A percentile compares a stretch with the other conserved stretches of the same genome.
phyloP scores from a whole-genome alignment of 1,140 invertebrate species.

The Zaprionus africanus region DNA sequence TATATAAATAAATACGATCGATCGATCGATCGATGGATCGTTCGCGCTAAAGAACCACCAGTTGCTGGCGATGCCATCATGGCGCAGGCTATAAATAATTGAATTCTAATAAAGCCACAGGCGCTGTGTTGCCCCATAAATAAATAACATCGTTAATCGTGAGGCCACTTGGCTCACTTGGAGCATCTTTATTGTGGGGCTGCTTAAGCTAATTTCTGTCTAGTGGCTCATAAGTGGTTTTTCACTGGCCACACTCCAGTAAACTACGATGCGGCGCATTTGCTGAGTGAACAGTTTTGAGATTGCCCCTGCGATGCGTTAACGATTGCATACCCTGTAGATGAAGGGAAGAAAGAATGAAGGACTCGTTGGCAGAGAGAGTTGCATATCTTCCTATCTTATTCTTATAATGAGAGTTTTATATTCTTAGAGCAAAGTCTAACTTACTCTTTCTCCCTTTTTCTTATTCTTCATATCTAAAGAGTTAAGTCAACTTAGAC shows the following conservation, averaged over 20 bases:
- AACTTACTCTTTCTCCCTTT: too few relatives aligned
- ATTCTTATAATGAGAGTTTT: too few relatives aligned
- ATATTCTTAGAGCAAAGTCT: too few relatives aligned
- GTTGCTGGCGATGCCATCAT: conserved; percentile 27
- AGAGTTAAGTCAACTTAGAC: too few relatives aligned
- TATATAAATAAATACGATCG: conserved; percentile 57
- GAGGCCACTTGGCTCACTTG: background rate
- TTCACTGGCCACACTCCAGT: conserved; percentile 11
- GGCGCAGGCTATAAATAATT: conserved; percentile 53
- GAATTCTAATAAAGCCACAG: conserved; percentile 46
- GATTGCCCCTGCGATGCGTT: background rate
- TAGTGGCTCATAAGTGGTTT: conserved; percentile 34
- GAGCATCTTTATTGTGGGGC: conserved; percentile 33
- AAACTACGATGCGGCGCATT: conserved; percentile 1
- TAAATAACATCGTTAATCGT: conserved; percentile 11
- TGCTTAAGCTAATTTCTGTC: conserved; percentile 55
- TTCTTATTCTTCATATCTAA: too few relatives aligned
- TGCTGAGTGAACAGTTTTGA: conserved; percentile 26
- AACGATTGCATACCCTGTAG: background rate
- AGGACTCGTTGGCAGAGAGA: background rate
- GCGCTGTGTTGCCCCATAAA: conserved; percentile 23
- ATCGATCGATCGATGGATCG: background rate
- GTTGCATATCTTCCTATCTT: too few relatives aligned
- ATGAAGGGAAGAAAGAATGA: too few relatives aligned
- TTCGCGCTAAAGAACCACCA: conserved; percentile 8